phyloP scores from a whole-genome alignment of 2,797 vertebrate species.

The Molothrus ater region DNA sequence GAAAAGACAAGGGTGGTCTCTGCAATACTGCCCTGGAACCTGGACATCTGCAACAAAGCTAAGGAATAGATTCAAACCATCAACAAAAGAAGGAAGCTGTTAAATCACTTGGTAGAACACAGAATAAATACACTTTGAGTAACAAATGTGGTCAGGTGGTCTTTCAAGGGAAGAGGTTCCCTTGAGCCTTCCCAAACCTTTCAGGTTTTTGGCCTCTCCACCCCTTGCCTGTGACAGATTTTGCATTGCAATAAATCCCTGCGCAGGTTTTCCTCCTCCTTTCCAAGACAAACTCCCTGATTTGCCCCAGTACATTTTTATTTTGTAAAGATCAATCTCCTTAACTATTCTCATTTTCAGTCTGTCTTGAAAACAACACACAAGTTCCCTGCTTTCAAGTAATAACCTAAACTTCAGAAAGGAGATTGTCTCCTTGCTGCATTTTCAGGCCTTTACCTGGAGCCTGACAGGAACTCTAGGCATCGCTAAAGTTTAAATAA shows the following conservation, averaged over 20 bases:
- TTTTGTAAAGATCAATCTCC: background rate
- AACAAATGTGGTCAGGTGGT: background rate
- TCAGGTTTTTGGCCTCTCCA: background rate
- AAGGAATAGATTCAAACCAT: background rate
- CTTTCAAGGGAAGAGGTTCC: background rate
- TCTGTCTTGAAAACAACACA: background rate
- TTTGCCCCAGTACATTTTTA: background rate
- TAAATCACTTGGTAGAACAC: background rate
- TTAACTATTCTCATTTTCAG: background rate
- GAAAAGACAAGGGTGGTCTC: background rate
- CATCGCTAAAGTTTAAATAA: background rate
- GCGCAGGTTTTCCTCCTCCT: background rate
- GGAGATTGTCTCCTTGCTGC: background rate
- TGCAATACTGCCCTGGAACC: background rate
- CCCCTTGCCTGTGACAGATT: background rate
- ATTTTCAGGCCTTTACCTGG: background rate
- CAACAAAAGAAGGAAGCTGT: background rate
- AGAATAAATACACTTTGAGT: background rate
- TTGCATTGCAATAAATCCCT: background rate
- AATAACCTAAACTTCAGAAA: background rate
- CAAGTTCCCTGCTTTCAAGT: background rate
- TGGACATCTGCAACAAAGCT: background rate
- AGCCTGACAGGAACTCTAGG: background rate
- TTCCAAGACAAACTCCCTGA: background rate
- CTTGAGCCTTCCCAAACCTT: background rate